Percentiles rank a stretch among this genome's conserved stretches.
These are phyloP conservation scores for Cataglyphis altisquamis DNA, from an alignment of 2,888 invertebrate species.

Conservation along the genomic window DNA sequence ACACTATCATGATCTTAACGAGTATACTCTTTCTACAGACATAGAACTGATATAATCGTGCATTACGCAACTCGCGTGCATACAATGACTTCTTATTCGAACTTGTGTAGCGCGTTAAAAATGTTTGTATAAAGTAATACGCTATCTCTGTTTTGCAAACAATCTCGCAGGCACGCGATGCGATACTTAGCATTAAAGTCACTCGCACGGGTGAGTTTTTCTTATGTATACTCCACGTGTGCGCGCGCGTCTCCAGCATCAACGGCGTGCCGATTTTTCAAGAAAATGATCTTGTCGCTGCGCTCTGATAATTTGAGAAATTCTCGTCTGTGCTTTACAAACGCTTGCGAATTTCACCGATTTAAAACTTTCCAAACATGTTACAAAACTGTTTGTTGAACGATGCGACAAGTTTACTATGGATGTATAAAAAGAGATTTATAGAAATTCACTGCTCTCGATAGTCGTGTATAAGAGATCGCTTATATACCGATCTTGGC, in stretches of 20 bases:
- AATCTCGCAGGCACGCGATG: background rate
- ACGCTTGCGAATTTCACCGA: background rate
- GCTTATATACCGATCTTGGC: slow-evolving; percentile 67
- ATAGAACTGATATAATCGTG: background rate
- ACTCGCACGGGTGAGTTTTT: background rate
- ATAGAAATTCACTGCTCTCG: slow-evolving; percentile 51
- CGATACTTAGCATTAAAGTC: slow-evolving; percentile 14
- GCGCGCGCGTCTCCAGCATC: background rate
- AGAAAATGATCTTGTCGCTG: slow-evolving; percentile 32
- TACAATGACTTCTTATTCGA: slow-evolving; percentile 42
- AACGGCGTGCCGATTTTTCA: slow-evolving; percentile 27
- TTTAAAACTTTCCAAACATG: slow-evolving; percentile 1
- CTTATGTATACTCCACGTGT: background rate
- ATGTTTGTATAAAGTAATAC: slow-evolving; percentile 29
- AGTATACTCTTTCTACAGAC: background rate
- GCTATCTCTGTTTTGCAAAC: slow-evolving; percentile 48
- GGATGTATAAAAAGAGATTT: slow-evolving; percentile 3
- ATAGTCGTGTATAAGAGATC: background rate
- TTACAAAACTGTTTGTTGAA: background rate
- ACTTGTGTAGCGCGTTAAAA: background rate
- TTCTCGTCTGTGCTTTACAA: background rate
- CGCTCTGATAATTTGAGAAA: slow-evolving; percentile 53
- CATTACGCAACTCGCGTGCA: background rate
- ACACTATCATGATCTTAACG: background rate
- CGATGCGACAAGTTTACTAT: slow-evolving; percentile 1